Percentiles rank a stretch among this genome's conserved stretches.
phyloP scores from a whole-genome alignment of 2,888 invertebrate species.

The Melangyna quadrimaculata region DNA sequence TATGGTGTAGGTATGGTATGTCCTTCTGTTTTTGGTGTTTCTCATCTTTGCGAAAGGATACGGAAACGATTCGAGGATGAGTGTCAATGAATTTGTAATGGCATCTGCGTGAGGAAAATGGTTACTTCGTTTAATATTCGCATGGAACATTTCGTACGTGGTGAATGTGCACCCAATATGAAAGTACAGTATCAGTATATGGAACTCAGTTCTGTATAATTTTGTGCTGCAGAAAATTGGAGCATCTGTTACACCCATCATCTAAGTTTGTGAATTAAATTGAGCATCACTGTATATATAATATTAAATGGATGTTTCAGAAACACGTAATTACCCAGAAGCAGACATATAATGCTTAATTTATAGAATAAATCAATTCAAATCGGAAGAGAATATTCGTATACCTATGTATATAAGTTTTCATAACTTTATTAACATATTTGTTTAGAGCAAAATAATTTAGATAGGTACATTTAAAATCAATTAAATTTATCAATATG shows the following conservation, averaged over 20 bases:
- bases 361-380: conserved; percentile 12
- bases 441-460: neutral
- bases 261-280: conserved; percentile 50
- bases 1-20: too few species aligned
- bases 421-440: neutral
- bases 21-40: conserved; percentile 6
- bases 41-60: conserved; percentile 25
- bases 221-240: conserved; percentile 9
- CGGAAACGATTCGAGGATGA: conserved; percentile 6
- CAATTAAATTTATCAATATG: neutral
- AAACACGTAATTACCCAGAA: conserved; percentile 37
- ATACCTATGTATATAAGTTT: too few species aligned
- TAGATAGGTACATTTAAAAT: neutral
- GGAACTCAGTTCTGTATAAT: conserved; percentile 2
- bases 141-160: conserved; percentile 43
- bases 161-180: conserved; percentile 10
- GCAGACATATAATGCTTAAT: conserved; percentile 13
- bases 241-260: conserved; percentile 49
- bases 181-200: too few species aligned
- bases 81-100: conserved; percentile 63
- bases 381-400: conserved; percentile 1
- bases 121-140: conserved; percentile 48
- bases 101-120: conserved; percentile 66
- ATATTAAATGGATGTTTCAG: neutral
- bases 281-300: neutral